phyloP scores from a whole-genome alignment of 1,140 invertebrate species.

The Sitobion miscanthi region DNA sequence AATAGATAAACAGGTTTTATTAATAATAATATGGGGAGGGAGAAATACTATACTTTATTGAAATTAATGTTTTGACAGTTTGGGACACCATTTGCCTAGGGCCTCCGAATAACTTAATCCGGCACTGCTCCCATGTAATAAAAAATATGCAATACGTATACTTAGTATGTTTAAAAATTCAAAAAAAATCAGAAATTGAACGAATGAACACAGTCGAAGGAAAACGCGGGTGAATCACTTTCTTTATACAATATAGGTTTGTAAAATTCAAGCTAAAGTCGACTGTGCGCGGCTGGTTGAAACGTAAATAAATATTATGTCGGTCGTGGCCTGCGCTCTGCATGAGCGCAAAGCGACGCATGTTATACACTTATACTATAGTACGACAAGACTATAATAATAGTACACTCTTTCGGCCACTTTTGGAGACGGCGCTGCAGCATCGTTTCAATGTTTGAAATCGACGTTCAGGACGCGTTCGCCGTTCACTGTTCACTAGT shows the following conservation, averaged over 20 bases:
- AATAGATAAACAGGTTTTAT: too few relatives aligned
- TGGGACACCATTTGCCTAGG: too few relatives aligned
- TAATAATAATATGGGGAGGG: too few relatives aligned
- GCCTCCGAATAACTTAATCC: too few relatives aligned
- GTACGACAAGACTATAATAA: neutral
- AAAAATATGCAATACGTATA: neutral
- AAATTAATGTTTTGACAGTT: too few relatives aligned
- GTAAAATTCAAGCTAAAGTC: neutral
- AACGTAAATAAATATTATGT: neutral
- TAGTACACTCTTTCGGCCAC: neutral
- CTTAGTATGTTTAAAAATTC: neutral
- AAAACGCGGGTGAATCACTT: neutral
- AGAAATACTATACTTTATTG: too few relatives aligned
- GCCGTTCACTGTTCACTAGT: neutral
- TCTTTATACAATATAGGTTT: neutral
- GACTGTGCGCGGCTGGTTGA: neutral
- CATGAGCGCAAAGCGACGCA: neutral
- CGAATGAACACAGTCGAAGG: neutral
- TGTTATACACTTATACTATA: neutral
- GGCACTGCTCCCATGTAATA: neutral
- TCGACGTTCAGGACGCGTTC: neutral
- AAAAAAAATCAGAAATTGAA: neutral
- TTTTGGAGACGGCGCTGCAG: neutral
- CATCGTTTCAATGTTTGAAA: neutral
- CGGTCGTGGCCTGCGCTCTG: neutral